Evolutionary conservation across 2,888 invertebrate species (phyloP), one percentile per base, ranked within the genome.

Genomic region (Drymonia ruficornis): DNA sequence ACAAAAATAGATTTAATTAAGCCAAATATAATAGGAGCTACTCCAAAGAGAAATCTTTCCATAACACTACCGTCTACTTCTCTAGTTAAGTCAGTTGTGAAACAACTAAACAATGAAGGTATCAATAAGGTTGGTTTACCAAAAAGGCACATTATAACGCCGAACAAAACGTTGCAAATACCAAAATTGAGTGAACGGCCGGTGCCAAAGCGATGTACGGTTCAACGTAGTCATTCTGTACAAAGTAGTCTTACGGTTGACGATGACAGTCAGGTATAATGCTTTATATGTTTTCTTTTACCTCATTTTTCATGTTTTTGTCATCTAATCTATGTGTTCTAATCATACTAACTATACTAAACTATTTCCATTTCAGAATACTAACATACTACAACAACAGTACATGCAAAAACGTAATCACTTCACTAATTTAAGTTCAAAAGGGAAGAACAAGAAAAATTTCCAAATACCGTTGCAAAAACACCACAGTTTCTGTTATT

Each of bases 401-500:
- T 94, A 88, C 87, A 93, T 84, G 86, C 94, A 90, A 85, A 93
- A 91, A 72, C 87, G 91, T 74, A 93, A 93, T 67, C 90, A 92
- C 89, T 94, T 91, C 78, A 91, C 94, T 91, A 91, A 91, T 69
- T 65, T 89, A 77, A 89, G 83, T 69, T 80, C 87, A 55, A 92
- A 92, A 80, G 89, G 90, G 44, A 92, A 92, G 70, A 88, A 93
- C 71, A 94, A 94, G 87, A 94, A 94, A 84, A 94, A 94, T 65
- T 94, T 94, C 67, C 94, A 94, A 90, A 94, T 94, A 68, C 94
- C 94, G 1, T 78, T 95, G 42, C 95, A 95, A 79, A 95, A 95
- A 78, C 94, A 94, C 71, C 94, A 95, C 81, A 95, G 95, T 78
- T 95, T 95, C 76, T 94, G 94, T 74, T 95, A 94, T 70, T 95